These are phyloP conservation scores for Diplodus sargus DNA, from an alignment of 2,797 vertebrate genomes.

Conservation along the genomic window DNA sequence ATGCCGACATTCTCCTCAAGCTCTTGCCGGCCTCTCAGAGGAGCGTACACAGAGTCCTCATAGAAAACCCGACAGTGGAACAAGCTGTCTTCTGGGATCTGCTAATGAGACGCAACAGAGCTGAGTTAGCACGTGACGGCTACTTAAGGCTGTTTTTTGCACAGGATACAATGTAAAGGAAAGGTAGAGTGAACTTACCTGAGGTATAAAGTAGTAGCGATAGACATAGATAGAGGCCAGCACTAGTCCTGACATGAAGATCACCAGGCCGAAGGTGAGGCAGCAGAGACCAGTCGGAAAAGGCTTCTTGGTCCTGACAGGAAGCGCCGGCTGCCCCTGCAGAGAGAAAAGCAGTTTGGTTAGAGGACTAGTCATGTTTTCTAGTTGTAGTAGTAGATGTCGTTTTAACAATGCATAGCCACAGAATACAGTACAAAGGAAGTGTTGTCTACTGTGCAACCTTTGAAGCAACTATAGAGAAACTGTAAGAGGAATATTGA, in stretches of 20 bases:
- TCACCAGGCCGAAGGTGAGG: constrained; percentile 88
- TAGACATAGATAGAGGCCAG: constrained; percentile 92
- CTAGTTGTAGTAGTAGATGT: neutral
- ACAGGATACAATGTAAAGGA: neutral
- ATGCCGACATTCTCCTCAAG: constrained; percentile 94
- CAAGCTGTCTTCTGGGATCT: constrained; percentile 91
- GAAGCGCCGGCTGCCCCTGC: constrained; percentile 86
- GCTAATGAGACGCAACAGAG: constrained; percentile 49
- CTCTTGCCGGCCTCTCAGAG: constrained; percentile 87
- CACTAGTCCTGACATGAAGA: constrained; percentile 90
- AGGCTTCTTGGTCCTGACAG: constrained; percentile 81
- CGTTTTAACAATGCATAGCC: neutral
- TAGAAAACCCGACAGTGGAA: constrained; percentile 94
- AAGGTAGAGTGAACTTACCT: constrained; percentile 80
- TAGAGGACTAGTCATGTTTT: constrained; percentile 19
- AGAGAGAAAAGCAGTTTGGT: constrained; percentile 33
- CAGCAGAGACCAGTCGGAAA: constrained; percentile 89
- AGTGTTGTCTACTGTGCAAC: neutral
- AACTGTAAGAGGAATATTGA: neutral
- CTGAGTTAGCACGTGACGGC: constrained; percentile 41
- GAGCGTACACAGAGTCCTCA: constrained; percentile 90
- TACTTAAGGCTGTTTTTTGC: neutral
- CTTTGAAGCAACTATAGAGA: neutral
- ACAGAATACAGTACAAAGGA: neutral
- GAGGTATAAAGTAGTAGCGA: constrained; percentile 90